Percentiles rank a stretch among this genome's conserved stretches.
Evolutionary conservation across 2,888 invertebrate genomes (phyloP).

Genomic region (Lepidocyrtoides sp.): DNA sequence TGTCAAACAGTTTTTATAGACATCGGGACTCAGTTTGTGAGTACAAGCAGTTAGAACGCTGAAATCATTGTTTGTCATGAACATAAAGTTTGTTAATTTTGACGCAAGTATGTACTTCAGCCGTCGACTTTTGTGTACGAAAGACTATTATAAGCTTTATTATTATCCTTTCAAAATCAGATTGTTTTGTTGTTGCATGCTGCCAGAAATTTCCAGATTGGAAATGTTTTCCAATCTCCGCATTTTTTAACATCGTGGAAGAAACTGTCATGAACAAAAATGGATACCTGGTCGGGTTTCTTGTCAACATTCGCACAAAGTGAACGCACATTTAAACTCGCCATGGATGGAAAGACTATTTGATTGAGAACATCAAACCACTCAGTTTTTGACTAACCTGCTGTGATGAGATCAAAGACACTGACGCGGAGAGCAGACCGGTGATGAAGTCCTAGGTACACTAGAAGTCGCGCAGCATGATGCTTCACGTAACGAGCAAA

Average conservation of each 20-base stretch:
- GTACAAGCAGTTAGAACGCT: too few species aligned
- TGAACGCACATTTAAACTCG: neutral
- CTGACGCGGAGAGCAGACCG: conserved; percentile 89
- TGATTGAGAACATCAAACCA: conserved; percentile 25
- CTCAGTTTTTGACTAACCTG: conserved; percentile 86
- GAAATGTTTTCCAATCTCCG: neutral
- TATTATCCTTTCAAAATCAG: neutral
- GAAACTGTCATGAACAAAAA: conserved; percentile 29
- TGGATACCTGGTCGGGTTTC: neutral
- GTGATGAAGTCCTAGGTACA: conserved; percentile 89
- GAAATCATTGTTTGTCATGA: neutral
- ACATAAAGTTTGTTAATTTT: neutral
- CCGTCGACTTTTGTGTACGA: neutral
- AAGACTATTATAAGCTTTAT: neutral
- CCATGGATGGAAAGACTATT: conserved; percentile 9
- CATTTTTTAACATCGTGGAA: neutral
- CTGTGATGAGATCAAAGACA: conserved; percentile 88
- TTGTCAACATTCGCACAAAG: neutral
- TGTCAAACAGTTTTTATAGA: too few species aligned
- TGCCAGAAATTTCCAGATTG: neutral
- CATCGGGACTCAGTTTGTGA: too few species aligned
- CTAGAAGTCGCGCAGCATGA: conserved; percentile 89
- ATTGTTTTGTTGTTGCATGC: neutral
- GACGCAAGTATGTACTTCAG: neutral
- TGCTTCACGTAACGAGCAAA: conserved; percentile 90